Base-by-base conservation (phyloP, 2,888 invertebrate genomes). In the Lasioglossum lativentre region DNA sequence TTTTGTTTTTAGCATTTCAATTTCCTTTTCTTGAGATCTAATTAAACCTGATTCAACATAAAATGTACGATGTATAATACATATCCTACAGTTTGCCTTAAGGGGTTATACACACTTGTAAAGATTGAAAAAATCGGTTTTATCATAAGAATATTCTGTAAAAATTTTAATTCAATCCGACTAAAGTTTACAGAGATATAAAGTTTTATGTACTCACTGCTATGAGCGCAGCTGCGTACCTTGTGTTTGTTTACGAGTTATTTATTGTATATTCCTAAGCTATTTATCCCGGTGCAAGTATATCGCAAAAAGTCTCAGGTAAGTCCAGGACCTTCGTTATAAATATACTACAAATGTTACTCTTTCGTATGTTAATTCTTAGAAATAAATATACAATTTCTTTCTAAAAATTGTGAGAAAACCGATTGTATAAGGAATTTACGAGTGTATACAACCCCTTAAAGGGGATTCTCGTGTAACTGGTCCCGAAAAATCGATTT, bases 1-100 rank as follows among this genome's bases (percentile, higher is more conserved):
- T 96, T 98, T 98, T 85, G 97, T 97, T 95, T 99, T 99, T 91
- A 99, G 96, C 94, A 98, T 98, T 91, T 97, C 97, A 91, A 99
- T 97, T 95, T 99, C 99, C 93, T 98, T 98, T 92, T 99, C 99
- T 95, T 98, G 98, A 90, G 97, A 96, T 92, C 97, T 96, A 95
- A 98, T 97, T 93, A 97, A 95, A 95, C 96, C 99, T 99, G 95
- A 95, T 89, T 66, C 14, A 88, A 89, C 66, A 86, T 27, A 89
- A 75, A 80, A 79, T 47, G 52, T 23, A 87, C 42, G 52, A 72
- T 85, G 74, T 76, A 66, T 40, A 40, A 40, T 38, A 66, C 72
- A 52, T 45, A 34, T 66, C 47, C 38, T 52, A 40, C 2, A 56
- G 56, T n/a, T 56, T n/a, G n/a, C n/a, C 10, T 56, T 56, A 56